Base-by-base conservation (phyloP, 2,113 vertebrate species). In the Leuciscus idus region DNA sequence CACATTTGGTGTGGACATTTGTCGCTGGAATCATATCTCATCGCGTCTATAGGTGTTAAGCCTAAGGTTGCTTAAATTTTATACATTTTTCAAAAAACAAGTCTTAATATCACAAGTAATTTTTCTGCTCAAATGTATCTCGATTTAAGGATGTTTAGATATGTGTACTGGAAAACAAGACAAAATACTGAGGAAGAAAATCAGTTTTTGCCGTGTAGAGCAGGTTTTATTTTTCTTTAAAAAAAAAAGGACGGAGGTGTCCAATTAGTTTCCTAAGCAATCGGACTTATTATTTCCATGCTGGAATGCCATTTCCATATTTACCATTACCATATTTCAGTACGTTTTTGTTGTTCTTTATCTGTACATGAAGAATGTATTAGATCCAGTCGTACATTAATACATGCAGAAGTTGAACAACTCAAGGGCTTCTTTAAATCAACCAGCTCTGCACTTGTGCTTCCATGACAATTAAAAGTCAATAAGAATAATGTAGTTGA, bases 391-490 rank as follows among this genome's bases (percentile, higher is more conserved):
- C 2, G 4, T 79, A 59, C 28, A 39, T 79, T 39, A 79, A 59
- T 79, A 7, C 9, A 61, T 39, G 30, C 52, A 59, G 19, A 59
- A 39, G 15, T 15, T 21, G 4, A 79, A 80, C 26, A 61, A 80
- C 33, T 57, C 55, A 80, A 61, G 55, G 33, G 10, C 46, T 48
- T 61, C 36, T 61, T 36, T 4, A n/a, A 59, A 36, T 61, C 3
- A 79, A 36, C 19, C 3, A 5, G 28, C 30, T 6, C 55, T 61
- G 57, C 23, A 64, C 57, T 43, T 26, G 55, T 62, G 36, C 17
- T 57, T 79, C 12, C 30, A 43, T 61, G 33, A 80, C 33, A 80
- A 80, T 80, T 61, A 61, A 80, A 80, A 80, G 21, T 39, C 57
- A 43, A 9, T 11, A 39, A 26, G 77, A 26, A 6, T 62, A 26